Percentiles rank a stretch among this genome's conserved stretches.
phyloP scores from a whole-genome alignment of 2,113 vertebrate species.

The Myocastor coypus region DNA sequence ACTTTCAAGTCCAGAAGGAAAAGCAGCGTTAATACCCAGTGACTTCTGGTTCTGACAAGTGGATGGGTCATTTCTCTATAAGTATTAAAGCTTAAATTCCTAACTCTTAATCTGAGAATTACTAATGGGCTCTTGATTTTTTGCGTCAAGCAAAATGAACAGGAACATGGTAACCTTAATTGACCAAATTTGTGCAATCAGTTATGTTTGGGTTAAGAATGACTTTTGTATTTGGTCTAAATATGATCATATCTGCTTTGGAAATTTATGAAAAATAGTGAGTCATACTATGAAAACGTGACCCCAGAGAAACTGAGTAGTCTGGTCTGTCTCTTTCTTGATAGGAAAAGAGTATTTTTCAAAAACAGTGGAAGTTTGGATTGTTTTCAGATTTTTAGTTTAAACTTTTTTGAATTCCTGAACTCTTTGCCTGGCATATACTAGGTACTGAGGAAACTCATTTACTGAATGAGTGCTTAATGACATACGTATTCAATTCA shows the following conservation, averaged over 20 bases:
- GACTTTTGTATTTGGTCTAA: slow-evolving; percentile 54
- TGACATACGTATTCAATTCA: not conserved
- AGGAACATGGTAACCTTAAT: not conserved
- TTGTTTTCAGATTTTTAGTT: slow-evolving; percentile 59
- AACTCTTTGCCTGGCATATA: slow-evolving; percentile 32
- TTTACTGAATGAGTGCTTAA: slow-evolving; percentile 41
- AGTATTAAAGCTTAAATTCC: slow-evolving; percentile 65
- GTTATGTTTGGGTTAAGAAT: slow-evolving; percentile 36
- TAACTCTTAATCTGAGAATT: slow-evolving; percentile 61
- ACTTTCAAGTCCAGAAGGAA: slow-evolving; percentile 58
- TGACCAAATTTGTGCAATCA: slow-evolving; percentile 57
- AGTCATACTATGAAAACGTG: slow-evolving; percentile 59
- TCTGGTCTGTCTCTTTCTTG: slow-evolving; percentile 55
- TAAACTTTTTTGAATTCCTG: slow-evolving; percentile 37
- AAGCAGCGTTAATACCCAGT: slow-evolving; percentile 65
- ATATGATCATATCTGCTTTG: slow-evolving; percentile 16
- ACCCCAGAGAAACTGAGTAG: slow-evolving; percentile 26
- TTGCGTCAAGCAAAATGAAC: slow-evolving; percentile 41
- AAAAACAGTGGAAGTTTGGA: slow-evolving; percentile 44
- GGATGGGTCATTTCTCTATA: slow-evolving; percentile 58
- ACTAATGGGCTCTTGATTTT: slow-evolving; percentile 24
- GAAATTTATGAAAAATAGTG: slow-evolving; percentile 66
- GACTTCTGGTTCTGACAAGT: slow-evolving; percentile 27
- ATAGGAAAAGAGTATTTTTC: slow-evolving; percentile 62
- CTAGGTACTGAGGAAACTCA: slow-evolving; percentile 42